Conservation (phyloP, 1,140 invertebrate species). For the Parasteatoda tepidariorum region DNA sequence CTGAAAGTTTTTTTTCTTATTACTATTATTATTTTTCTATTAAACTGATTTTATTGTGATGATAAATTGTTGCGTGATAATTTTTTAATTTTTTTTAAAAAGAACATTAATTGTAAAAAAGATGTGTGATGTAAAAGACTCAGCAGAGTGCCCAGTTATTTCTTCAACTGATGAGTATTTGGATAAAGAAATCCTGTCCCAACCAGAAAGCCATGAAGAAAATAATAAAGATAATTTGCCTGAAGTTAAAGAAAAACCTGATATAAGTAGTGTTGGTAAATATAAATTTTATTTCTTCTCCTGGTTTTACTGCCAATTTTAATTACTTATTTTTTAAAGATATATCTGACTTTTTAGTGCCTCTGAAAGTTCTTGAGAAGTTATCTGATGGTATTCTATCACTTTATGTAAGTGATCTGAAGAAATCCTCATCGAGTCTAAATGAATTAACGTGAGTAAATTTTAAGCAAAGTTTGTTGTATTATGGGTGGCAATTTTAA, state of each 20-base stretch:
- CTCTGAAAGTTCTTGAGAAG: slow-evolving; percentile 1
- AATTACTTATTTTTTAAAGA: background rate
- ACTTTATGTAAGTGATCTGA: slow-evolving; percentile 29
- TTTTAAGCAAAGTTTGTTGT: background rate
- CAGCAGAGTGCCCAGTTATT: slow-evolving; percentile 18
- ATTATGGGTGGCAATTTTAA: background rate
- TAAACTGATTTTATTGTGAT: too few species aligned
- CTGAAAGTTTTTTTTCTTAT: too few species aligned
- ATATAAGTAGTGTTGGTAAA: background rate
- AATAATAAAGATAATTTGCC: slow-evolving; percentile 16
- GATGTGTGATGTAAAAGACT: slow-evolving; percentile 31
- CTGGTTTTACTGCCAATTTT: background rate
- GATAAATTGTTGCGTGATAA: too few species aligned
- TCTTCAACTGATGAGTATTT: background rate
- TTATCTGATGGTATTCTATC: slow-evolving; percentile 25
- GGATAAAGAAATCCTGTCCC: slow-evolving; percentile 22
- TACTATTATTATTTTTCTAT: too few species aligned
- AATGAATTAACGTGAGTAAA: slow-evolving; percentile 30
- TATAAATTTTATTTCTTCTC: background rate
- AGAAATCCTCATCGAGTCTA: slow-evolving; percentile 11
- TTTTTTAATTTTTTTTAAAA: too few species aligned
- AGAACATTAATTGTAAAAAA: background rate
- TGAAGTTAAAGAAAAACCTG: slow-evolving; percentile 16
- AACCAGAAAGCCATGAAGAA: slow-evolving; percentile 16
- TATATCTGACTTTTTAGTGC: background rate